Evolutionary conservation across 2,113 vertebrate species (phyloP), one percentile per base, ranked within the genome.

Genomic region (Herpetotheres cachinnans): DNA sequence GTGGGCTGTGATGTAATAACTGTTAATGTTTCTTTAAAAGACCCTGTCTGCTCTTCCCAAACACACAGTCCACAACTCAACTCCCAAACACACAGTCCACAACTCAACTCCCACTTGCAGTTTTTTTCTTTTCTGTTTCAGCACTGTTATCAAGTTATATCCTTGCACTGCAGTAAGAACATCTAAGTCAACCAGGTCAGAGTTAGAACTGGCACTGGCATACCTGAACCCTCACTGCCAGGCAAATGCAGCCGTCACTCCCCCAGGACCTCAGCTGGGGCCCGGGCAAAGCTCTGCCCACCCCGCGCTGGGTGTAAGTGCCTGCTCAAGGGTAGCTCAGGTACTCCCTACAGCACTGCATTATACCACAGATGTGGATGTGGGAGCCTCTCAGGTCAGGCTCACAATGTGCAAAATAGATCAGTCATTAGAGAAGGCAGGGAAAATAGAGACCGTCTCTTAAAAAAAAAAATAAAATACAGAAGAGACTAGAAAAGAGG

Each of bases 221-320:
- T 3, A 16, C 15, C 26, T 11, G 7, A 47, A 42, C 6, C 50
- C 47, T 8, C 24, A 1, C 21, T 13, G 25, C 49, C 20, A 59
- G 21, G 36, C 34, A 56, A n/a, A 20, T 1, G 20, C 29, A 40
- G 36, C 36, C 4, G 0, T 2, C 14, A 1, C 21, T 11, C 13
- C 5, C 21, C 17, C 58, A 72, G 30, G 56, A 14, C 11, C 49
- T n/a, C 63, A 32, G n/a, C 42, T 26, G 36, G 30, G 38, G 61
- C 12, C 11, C 10, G 14, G 14, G 52, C 44, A 59, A 49, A 58
- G 54, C n/a, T 46, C n/a, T 50, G 56, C 61, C 38, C 50, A 46
- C 10, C 11, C 36, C 0, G 4, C 9, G 7, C 16, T 6, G 32
- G 52, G 22, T 22, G 0, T 21, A 61, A 50, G 40, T 8, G 19